Evolutionary conservation across 2,888 invertebrate genomes (phyloP).

Genomic region (Synanthedon formicaeformis): DNA sequence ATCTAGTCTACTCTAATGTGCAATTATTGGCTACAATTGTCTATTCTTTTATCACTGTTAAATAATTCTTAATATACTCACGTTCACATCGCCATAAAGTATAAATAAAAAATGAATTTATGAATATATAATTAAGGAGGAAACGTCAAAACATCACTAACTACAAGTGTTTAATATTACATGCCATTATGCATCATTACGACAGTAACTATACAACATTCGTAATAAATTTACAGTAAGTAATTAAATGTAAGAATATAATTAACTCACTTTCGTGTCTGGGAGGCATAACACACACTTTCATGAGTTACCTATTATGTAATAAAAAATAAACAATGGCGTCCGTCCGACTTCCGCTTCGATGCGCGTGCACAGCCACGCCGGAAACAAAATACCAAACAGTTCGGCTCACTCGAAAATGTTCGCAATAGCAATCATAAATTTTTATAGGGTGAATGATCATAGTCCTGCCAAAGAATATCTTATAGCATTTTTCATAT

Average conservation of each 20-base stretch:
- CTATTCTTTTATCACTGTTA: too few species aligned
- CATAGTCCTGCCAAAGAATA: not conserved
- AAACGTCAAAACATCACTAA: not conserved
- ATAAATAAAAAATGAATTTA: not conserved
- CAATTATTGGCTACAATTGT: too few species aligned
- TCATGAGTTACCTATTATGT: slow-evolving; percentile 37
- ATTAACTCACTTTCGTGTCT: slow-evolving; percentile 58
- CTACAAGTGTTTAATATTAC: too few species aligned
- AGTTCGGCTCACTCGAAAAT: slow-evolving; percentile 6
- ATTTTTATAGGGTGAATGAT: slow-evolving; percentile 1
- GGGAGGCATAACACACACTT: slow-evolving; percentile 40
- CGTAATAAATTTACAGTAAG: not conserved
- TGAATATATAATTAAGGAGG: not conserved
- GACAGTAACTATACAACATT: too few species aligned
- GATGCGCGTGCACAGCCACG: slow-evolving; percentile 15
- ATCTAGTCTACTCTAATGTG: too few species aligned
- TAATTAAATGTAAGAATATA: slow-evolving; percentile 16
- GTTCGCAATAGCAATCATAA: slow-evolving; percentile 7
- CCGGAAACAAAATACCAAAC: slow-evolving; percentile 20
- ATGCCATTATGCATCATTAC: too few species aligned
- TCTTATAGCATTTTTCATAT: too few species aligned
- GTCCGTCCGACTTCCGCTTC: slow-evolving; percentile 22
- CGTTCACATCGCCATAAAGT: too few species aligned
- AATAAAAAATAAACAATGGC: slow-evolving; percentile 22
- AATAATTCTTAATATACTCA: too few species aligned